Conservation (phyloP, 2,888 invertebrate species). For the Hylaea fasciaria region DNA sequence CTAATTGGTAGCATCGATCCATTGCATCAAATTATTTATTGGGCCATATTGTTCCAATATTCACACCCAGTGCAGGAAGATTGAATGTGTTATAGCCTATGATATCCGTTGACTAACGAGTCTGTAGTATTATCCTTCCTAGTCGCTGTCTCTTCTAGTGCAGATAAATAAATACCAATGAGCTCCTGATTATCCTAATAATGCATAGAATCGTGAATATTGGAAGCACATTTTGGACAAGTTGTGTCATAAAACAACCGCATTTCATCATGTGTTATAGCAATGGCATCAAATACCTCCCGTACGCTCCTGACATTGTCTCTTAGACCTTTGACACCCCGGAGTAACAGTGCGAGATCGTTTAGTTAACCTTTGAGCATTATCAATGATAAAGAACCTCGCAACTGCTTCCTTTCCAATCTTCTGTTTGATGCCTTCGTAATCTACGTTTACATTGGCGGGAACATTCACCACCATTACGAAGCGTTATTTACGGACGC, state of each 20-base stretch:
- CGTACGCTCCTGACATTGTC: slow-evolving; percentile 81
- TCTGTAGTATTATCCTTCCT: too few relatives aligned
- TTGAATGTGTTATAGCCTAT: background rate
- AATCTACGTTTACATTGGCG: slow-evolving; percentile 54
- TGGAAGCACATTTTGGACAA: slow-evolving; percentile 54
- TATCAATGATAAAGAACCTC: slow-evolving; percentile 63
- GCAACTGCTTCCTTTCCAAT: slow-evolving; percentile 72
- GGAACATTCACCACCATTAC: slow-evolving; percentile 72
- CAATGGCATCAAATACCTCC: slow-evolving; percentile 59
- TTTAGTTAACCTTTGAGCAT: slow-evolving; percentile 48
- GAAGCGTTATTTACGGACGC: slow-evolving; percentile 16
- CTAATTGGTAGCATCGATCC: slow-evolving; percentile 66
- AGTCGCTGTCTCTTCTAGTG: background rate
- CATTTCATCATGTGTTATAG: slow-evolving; percentile 24
- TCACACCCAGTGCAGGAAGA: slow-evolving; percentile 52
- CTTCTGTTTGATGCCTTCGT: slow-evolving; percentile 81
- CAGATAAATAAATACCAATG: too few relatives aligned
- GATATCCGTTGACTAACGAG: background rate
- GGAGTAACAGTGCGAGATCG: slow-evolving; percentile 78
- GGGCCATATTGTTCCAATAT: slow-evolving; percentile 76
- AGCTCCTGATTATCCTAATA: slow-evolving; percentile 13
- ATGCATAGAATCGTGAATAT: slow-evolving; percentile 60
- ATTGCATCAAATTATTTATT: slow-evolving; percentile 64
- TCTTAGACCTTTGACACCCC: slow-evolving; percentile 82
- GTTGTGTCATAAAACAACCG: slow-evolving; percentile 41